Conservation (phyloP, 2,888 invertebrate species). For the Hypsopygia costalis region DNA sequence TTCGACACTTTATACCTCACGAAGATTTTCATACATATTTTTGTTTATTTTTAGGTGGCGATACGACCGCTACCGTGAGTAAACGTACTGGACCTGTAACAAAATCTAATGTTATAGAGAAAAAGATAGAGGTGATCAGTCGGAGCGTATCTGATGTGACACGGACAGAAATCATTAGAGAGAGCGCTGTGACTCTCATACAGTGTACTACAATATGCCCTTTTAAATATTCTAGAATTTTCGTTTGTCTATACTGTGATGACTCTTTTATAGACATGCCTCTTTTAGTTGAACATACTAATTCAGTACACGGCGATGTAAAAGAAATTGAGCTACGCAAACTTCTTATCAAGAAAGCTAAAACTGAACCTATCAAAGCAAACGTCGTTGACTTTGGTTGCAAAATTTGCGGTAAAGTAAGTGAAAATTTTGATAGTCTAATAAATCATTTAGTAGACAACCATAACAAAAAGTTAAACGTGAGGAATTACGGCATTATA, state of each 20-base stretch:
- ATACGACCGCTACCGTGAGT: slow-evolving; percentile 15
- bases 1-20: no score
- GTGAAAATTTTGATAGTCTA: not conserved
- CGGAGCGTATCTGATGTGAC: slow-evolving; percentile 1
- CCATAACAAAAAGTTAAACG: not conserved
- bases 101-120: no score
- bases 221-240: not conserved
- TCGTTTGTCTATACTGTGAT: not conserved
- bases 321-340: not conserved
- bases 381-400: slow-evolving; percentile 3
- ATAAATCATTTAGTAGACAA: slow-evolving; percentile 3
- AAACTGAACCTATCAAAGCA: slow-evolving; percentile 6
- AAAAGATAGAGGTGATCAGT: no score
- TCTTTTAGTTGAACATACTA: not conserved
- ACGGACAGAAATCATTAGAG: not conserved
- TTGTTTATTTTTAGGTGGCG: slow-evolving; percentile 62
- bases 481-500: slow-evolving; percentile 19
- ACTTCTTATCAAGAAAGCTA: not conserved
- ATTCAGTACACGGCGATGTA: not conserved
- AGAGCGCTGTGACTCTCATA: not conserved
- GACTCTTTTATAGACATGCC: not conserved
- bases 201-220: not conserved
- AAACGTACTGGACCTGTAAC: slow-evolving; percentile 8
- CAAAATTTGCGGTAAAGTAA: slow-evolving; percentile 2
- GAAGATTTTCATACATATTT: slow-evolving; percentile 29